Conservation (phyloP, 2,113 vertebrate species). For the Hirundichthys speculiger region DNA sequence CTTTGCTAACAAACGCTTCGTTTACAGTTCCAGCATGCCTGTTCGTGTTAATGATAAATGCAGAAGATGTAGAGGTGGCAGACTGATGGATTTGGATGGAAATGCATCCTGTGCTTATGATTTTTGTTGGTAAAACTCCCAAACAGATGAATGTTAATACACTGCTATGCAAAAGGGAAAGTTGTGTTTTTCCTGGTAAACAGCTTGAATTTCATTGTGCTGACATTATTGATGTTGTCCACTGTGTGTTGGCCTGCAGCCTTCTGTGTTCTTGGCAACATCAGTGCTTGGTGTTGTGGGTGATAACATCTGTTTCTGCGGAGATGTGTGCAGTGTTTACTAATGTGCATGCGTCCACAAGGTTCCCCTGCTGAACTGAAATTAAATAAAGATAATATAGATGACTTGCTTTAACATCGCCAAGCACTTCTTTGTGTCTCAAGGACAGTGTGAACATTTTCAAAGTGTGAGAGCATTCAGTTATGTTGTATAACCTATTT, state of each 20-base stretch:
- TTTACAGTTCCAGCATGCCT: not conserved
- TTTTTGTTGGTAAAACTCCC: not conserved
- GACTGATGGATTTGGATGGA: conserved; percentile 20
- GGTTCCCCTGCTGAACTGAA: not conserved
- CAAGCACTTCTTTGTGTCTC: not conserved
- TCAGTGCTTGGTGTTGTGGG: conserved; percentile 9
- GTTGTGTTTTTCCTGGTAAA: conserved; percentile 1
- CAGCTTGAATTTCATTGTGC: conserved; percentile 6
- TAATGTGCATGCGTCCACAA: not conserved
- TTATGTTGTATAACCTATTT: not conserved
- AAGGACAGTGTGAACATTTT: not conserved
- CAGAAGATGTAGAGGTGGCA: not conserved
- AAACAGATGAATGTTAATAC: conserved; percentile 29
- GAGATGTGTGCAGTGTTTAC: not conserved
- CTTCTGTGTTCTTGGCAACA: conserved; percentile 17
- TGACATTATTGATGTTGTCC: not conserved
- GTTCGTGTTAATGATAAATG: not conserved
- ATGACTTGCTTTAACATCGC: not conserved
- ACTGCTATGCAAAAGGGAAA: conserved; percentile 6
- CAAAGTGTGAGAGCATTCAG: not conserved
- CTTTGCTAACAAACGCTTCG: not conserved
- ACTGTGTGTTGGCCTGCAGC: conserved; percentile 5
- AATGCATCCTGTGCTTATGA: conserved; percentile 3
- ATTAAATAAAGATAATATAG: not conserved
- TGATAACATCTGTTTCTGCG: not conserved